These are phyloP conservation scores for Anser brachyrhynchus DNA, from an alignment of 2,113 vertebrate species.

Conservation along the genomic window DNA sequence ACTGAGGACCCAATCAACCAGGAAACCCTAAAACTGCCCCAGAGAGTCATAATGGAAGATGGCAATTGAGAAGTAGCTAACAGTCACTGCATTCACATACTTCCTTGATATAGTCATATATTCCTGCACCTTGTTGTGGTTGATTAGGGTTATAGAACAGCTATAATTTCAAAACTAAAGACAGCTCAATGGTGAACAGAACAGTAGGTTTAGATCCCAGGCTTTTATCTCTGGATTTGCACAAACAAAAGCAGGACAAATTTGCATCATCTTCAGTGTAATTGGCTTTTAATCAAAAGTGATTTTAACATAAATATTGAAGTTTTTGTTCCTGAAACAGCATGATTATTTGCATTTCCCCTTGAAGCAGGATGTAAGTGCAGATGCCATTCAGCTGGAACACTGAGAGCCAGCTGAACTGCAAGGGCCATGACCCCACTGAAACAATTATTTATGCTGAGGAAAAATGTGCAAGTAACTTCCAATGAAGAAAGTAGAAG, in stretches of 20 bases:
- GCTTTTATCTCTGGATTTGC: conserved; percentile 50
- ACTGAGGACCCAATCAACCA: neutral
- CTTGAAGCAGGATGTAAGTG: conserved; percentile 67
- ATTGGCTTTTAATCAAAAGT: conserved; percentile 67
- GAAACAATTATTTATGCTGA: conserved; percentile 64
- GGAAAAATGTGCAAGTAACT: conserved; percentile 50
- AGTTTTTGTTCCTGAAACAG: conserved; percentile 60
- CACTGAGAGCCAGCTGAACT: conserved; percentile 57
- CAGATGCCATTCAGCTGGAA: conserved; percentile 66
- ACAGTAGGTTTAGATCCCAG: neutral
- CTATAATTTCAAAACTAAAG: conserved; percentile 19
- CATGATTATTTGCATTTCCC: conserved; percentile 54
- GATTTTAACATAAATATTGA: conserved; percentile 73
- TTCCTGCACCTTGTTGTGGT: neutral
- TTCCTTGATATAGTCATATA: neutral
- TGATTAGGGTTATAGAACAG: neutral
- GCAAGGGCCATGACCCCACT: conserved; percentile 18
- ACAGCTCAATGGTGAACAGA: conserved; percentile 14
- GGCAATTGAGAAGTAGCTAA: neutral
- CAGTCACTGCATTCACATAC: neutral
- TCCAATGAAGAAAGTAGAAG: conserved; percentile 15
- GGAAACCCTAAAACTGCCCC: neutral
- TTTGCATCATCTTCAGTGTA: conserved; percentile 68
- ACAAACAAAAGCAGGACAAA: conserved; percentile 40
- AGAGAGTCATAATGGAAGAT: neutral